A percentile compares a stretch with the other conserved stretches of the same genome.
Evolutionary conservation across 2,113 vertebrate species (phyloP).

Genomic region (Otolemur garnettii): DNA sequence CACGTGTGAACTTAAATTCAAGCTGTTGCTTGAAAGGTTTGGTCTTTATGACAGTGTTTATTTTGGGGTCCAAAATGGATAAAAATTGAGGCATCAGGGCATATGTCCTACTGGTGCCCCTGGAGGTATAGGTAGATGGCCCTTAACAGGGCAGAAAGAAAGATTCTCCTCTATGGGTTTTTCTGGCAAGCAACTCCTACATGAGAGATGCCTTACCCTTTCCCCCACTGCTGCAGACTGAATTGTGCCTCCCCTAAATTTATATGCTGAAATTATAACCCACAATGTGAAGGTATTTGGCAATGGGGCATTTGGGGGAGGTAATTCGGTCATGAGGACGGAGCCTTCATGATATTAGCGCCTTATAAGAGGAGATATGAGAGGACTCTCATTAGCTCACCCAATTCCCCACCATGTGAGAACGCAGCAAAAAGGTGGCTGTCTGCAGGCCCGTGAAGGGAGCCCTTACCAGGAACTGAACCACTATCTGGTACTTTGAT

Average conservation of each 20-base stretch:
- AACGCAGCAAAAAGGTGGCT: no score
- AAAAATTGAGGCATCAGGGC: neutral
- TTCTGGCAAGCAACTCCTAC: neutral
- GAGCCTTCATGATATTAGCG: no score
- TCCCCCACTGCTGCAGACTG: accelerated
- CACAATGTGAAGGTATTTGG: neutral
- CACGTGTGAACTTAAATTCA: neutral
- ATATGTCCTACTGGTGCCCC: accelerated
- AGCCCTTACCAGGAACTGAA: neutral
- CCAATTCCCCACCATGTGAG: neutral
- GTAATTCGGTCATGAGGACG: neutral
- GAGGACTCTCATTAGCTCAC: no score
- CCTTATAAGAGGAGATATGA: neutral
- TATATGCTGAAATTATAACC: no score
- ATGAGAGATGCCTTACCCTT: accelerated
- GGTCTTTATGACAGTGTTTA: neutral
- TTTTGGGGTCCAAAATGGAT: accelerated
- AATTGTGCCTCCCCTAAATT: no score
- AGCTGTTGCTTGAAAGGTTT: neutral
- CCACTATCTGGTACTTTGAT: no score
- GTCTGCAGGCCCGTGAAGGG: no score
- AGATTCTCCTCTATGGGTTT: no score
- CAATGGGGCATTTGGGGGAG: neutral
- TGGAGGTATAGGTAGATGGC: neutral
- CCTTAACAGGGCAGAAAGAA: neutral